Percentiles rank a stretch among this genome's conserved stretches.
These are phyloP conservation scores for Pyrocephalus nanus DNA, from an alignment of 2,797 vertebrate genomes.

Conservation along the genomic window DNA sequence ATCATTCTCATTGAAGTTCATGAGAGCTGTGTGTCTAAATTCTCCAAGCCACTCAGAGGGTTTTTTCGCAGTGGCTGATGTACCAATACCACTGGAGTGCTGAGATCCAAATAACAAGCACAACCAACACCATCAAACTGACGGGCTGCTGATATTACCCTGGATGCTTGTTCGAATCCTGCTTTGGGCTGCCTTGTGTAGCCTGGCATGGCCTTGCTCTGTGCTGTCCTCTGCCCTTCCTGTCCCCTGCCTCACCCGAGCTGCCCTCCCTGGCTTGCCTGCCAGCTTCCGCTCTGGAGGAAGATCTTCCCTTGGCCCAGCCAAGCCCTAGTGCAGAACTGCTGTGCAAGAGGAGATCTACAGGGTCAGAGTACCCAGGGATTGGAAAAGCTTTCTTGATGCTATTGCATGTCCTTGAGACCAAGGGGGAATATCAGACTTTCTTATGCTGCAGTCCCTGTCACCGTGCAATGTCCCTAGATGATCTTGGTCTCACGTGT, in stretches of 20 bases:
- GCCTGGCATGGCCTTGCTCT: not conserved
- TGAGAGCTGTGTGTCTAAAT: conserved; percentile 48
- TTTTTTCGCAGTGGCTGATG: conserved; percentile 37
- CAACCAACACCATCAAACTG: not conserved
- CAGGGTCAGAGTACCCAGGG: not conserved
- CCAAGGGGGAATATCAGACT: not conserved
- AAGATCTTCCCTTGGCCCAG: not conserved
- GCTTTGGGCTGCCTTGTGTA: not conserved
- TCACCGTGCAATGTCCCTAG: not conserved
- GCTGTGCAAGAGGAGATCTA: not conserved
- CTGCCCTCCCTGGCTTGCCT: conserved; percentile 17
- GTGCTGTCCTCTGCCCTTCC: conserved; percentile 19
- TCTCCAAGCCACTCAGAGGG: conserved; percentile 12
- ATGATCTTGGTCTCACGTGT: not conserved
- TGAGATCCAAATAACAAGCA: not conserved
- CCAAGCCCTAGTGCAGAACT: not conserved
- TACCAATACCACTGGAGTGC: not conserved
- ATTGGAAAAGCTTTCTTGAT: not conserved
- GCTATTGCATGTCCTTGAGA: not conserved
- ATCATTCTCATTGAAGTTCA: conserved; percentile 53
- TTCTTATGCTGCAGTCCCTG: not conserved
- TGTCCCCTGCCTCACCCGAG: conserved; percentile 26
- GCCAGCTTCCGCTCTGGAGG: conserved; percentile 38
- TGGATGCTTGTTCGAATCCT: not conserved
- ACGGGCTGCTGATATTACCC: not conserved